Percentiles rank a stretch among this genome's conserved stretches.
These are phyloP conservation scores for Zoanthus solanderi DNA, from an alignment of 92 coral and sea anemone genomes.

Conservation along the genomic window DNA sequence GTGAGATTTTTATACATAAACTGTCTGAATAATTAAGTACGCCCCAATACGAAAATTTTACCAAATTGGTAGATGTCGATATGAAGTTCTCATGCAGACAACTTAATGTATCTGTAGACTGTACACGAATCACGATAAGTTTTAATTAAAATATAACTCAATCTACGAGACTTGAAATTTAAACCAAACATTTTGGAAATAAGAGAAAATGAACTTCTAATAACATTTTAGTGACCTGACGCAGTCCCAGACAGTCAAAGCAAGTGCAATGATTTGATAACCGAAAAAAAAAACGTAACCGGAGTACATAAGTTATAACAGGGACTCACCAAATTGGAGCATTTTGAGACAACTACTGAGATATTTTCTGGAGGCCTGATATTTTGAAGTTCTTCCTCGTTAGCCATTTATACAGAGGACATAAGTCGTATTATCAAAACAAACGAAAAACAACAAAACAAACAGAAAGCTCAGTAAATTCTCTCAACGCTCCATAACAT, in stretches of 20 bases:
- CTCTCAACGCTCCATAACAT: background rate
- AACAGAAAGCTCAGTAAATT: background rate
- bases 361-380: slow-evolving; percentile 87
- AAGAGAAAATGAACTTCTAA: too few species aligned
- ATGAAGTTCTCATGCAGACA: too few species aligned
- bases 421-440: background rate
- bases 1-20: too few species aligned
- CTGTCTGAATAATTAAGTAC: too few species aligned
- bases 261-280: background rate
- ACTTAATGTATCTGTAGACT: too few species aligned
- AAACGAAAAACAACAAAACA: background rate
- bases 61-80: too few species aligned
- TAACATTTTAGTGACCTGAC: too few species aligned
- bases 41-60: too few species aligned
- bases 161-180: too few species aligned
- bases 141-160: too few species aligned
- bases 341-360: slow-evolving; percentile 73
- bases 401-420: slow-evolving; percentile 65
- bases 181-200: too few species aligned
- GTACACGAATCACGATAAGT: too few species aligned
- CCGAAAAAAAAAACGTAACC: background rate
- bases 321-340: slow-evolving; percentile 87
- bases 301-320: background rate
- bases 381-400: slow-evolving; percentile 71
- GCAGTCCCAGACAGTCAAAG: background rate